Evolutionary conservation across 2,113 vertebrate species (phyloP).

Genomic region (Numenius arquata): DNA sequence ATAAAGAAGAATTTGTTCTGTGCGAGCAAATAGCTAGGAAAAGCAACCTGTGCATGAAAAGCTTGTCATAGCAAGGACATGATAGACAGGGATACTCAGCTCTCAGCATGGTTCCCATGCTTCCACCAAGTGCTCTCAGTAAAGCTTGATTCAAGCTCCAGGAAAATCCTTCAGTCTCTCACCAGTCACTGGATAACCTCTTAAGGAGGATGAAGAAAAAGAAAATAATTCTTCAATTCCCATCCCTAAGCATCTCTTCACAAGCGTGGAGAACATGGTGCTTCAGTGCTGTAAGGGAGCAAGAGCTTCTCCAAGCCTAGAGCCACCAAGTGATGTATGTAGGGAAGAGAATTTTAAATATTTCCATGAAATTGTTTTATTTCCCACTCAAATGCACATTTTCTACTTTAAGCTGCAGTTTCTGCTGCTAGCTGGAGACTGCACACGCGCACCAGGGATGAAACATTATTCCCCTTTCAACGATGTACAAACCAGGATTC

Average conservation of each 20-base stretch:
- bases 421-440: neutral
- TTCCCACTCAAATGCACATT: neutral
- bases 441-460: neutral
- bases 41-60: neutral
- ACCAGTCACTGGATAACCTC: neutral
- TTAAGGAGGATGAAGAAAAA: neutral
- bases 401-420: neutral
- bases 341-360: neutral
- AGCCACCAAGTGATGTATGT: neutral
- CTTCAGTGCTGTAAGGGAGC: neutral
- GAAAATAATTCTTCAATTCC: neutral
- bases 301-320: neutral
- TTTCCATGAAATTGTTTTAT: neutral
- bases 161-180: neutral
- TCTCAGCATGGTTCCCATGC: neutral
- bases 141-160: neutral
- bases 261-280: accelerated
- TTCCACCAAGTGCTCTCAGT: neutral
- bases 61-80: neutral
- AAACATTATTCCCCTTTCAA: neutral
- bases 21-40: neutral
- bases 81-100: neutral
- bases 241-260: neutral
- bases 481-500: neutral
- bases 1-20: neutral